These are phyloP conservation scores for Sarotherodon lohbergeri DNA, from an alignment of 2,113 vertebrate genomes.

Conservation along the genomic window DNA sequence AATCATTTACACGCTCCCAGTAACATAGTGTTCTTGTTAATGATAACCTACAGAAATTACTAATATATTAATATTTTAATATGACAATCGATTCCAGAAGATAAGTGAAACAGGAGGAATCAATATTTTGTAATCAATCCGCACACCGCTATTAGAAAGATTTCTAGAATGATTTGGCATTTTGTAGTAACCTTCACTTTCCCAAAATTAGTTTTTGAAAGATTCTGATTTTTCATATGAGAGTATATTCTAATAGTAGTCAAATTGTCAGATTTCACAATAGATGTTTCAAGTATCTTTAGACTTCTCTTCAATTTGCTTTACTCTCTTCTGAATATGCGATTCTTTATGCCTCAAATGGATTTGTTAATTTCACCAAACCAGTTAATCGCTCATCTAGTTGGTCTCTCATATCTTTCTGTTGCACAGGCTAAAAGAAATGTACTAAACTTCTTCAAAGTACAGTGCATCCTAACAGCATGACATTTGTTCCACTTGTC, in stretches of 20 bases:
- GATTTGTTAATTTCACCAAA: neutral
- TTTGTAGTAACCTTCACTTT: neutral
- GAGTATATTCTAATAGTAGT: neutral
- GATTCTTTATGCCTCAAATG: neutral
- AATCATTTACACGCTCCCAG: neutral
- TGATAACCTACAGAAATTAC: accelerated
- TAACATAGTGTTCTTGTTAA: neutral
- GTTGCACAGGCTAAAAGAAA: neutral
- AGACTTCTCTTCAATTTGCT: neutral
- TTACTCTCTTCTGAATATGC: neutral
- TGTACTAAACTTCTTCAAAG: neutral
- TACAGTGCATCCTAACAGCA: neutral
- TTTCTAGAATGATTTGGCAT: neutral
- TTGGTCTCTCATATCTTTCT: neutral
- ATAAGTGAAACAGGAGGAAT: neutral
- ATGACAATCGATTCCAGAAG: neutral
- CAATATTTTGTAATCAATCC: neutral
- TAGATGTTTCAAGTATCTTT: neutral
- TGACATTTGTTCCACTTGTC: neutral
- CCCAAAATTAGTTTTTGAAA: neutral
- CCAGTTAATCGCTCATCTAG: accelerated
- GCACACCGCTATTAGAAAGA: neutral
- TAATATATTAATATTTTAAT: neutral
- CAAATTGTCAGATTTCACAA: accelerated
- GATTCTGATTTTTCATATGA: accelerated